Percentiles rank a stretch among this genome's conserved stretches.
Conservation (phyloP, 2,797 vertebrate species). For the Halcyon chelicuti region DNA sequence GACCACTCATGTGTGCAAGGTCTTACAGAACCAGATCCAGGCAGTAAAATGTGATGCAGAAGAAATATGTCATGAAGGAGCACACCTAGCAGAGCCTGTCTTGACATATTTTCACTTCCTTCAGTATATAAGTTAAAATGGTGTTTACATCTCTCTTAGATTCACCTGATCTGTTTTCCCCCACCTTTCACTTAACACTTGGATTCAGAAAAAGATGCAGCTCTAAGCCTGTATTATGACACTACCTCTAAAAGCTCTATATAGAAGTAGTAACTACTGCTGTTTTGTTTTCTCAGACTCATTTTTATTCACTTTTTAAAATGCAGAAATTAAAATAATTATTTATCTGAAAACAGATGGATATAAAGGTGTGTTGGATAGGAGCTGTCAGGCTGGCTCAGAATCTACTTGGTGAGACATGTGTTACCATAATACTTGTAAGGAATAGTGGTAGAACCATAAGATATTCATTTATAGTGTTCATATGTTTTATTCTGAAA, state of each 20-base stretch:
- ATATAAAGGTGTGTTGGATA: not conserved
- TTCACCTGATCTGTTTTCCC: not conserved
- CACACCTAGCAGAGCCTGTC: not conserved
- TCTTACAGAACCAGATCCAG: not conserved
- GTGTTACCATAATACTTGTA: not conserved
- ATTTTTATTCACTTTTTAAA: not conserved
- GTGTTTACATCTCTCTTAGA: not conserved
- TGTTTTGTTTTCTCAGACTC: not conserved
- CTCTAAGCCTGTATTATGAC: not conserved
- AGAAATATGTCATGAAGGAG: not conserved
- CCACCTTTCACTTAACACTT: not conserved
- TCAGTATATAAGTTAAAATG: not conserved
- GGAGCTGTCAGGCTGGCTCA: not conserved
- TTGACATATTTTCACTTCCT: not conserved
- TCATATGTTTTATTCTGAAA: constrained; percentile 38
- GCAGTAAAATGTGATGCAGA: not conserved
- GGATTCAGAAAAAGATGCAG: not conserved
- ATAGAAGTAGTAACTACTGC: not conserved
- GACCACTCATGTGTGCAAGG: not conserved
- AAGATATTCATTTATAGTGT: not conserved
- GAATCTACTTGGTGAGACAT: not conserved
- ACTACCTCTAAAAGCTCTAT: not conserved
- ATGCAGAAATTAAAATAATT: not conserved
- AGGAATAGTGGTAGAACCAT: not conserved
- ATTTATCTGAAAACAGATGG: constrained; percentile 28